Conservation (phyloP, 2,113 vertebrate genomes). For the Scomber japonicus region DNA sequence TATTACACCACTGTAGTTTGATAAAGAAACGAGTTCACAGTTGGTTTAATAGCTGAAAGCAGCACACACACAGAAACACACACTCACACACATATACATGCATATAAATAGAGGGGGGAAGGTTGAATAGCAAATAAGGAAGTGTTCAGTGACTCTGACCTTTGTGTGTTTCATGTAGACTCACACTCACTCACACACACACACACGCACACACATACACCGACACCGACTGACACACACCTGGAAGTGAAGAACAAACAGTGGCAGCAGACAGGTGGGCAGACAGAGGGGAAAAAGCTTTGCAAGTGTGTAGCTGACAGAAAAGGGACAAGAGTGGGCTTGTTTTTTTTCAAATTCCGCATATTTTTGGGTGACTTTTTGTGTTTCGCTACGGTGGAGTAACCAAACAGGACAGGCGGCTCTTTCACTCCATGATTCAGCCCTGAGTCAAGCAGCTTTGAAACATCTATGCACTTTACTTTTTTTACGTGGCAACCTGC, state of each 20-base stretch:
- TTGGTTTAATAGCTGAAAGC: constrained; percentile 28
- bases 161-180: constrained; percentile 58
- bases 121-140: constrained; percentile 77
- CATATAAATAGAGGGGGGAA: constrained; percentile 23
- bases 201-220: constrained; percentile 10
- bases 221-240: constrained; percentile 35
- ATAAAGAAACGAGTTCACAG: constrained; percentile 2
- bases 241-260: constrained; percentile 62
- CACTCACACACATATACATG: neutral
- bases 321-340: constrained; percentile 6
- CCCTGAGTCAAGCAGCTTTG: neutral
- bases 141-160: constrained; percentile 78
- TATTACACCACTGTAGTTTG: neutral
- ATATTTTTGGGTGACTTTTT: constrained; percentile 1
- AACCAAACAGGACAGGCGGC: neutral
- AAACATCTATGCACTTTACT: neutral
- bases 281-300: constrained; percentile 36
- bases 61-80: neutral
- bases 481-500: neutral
- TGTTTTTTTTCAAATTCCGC: neutral
- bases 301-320: constrained; percentile 11
- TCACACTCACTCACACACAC: constrained; percentile 4
- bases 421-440: constrained; percentile 18
- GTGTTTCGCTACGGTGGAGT: constrained; percentile 17
- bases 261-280: constrained; percentile 53